Base-by-base conservation (phyloP, 2,797 vertebrate genomes). In the Nothura maculosa region DNA sequence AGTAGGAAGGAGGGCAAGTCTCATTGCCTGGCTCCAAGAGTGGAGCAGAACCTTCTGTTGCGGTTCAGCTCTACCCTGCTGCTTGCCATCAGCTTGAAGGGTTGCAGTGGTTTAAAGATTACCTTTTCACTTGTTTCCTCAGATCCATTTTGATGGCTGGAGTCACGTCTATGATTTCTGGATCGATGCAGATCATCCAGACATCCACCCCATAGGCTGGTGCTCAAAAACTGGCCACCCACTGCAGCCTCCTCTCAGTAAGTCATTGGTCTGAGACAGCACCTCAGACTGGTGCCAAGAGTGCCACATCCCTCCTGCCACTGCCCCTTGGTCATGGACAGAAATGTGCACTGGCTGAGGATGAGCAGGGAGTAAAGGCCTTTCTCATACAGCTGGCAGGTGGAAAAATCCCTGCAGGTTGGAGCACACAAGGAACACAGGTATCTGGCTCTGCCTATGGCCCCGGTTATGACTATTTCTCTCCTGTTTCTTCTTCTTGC, bases 141-240 rank as follows among this genome's bases (percentile, higher is more conserved):
- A 99, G 99, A 98, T 99, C 87, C 99, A 99, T 97, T 99, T 99
- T 94, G 99, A 99, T 4, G 99, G 99, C 92, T 99, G 99, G 99
- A 99, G 98, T 97, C 98, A 99, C 0, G 93, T 99, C 79, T 99
- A 99, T 72, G 99, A 99, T 85, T 99, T 99, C 97, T 99, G 99
- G 99, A 98, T 99, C 84, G 99, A 99, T 68, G 99, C 98, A 0
- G 99, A 99, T 96, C 98, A 99, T 90, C 99, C 98, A 0, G 99
- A 99, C 94, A 98, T 99, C 95, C 99, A 99, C 81, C 99, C 99
- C 2, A 98, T 98, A 2, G 99, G 99, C 97, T 99, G 99, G 99
- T 99, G 99, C 94, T 98, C 99, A 79, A 98, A 98, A 86, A 99
- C 99, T 1, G 98, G 98, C 80, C 99, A 99, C 94, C 98, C 98